Evolutionary conservation across 2,113 vertebrate species (phyloP), one percentile per base, ranked within the genome.

Genomic region (Percopsis transmontana): DNA sequence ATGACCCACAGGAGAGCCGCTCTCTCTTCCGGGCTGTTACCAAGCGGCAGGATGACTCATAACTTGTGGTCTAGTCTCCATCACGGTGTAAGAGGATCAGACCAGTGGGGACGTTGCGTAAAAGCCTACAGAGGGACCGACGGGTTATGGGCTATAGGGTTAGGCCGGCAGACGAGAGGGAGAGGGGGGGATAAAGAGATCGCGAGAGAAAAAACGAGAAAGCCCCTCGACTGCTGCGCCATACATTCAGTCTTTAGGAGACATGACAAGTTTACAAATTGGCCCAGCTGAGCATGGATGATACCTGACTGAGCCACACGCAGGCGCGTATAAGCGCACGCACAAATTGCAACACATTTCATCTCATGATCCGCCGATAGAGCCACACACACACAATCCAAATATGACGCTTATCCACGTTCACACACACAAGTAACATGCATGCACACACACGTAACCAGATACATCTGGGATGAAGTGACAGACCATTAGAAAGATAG

Each of bases 71-170:
- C 27, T 9, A 59, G 58, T 12, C 60, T 48, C 1, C 61, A 63
- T 21, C 27, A 6, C 44, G 45, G 60, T 53, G 23, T 79, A 69
- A 65, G 72, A 53, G 78, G 68, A 76, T 72, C 72, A 69, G 59
- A 12, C 10, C 50, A 60, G 3, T 39, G 15, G 50, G 50, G 50
- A 52, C 50, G 51, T 18, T 51, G 18, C 18, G 18, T 51, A 20
- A 19, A 42, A 68, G 59, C 40, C 54, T 12, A 21, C 57, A 33
- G 66, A 66, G 2, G 27, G 62, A 51, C 27, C 27, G 27, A 41
- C 5, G 53, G 42, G 65, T n/a, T 41, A 50, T 42, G 16, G 16
- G 45, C 15, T 4, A n/a, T 6, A 48, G 11, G 12, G 42, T 13
- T 44, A 44, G 42, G 15, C 14, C 42, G 42, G 10, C 42, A 11